Evolutionary conservation across 1,140 invertebrate species (phyloP), one percentile per base, ranked within the genome.

Genomic region (Apis dorsata): DNA sequence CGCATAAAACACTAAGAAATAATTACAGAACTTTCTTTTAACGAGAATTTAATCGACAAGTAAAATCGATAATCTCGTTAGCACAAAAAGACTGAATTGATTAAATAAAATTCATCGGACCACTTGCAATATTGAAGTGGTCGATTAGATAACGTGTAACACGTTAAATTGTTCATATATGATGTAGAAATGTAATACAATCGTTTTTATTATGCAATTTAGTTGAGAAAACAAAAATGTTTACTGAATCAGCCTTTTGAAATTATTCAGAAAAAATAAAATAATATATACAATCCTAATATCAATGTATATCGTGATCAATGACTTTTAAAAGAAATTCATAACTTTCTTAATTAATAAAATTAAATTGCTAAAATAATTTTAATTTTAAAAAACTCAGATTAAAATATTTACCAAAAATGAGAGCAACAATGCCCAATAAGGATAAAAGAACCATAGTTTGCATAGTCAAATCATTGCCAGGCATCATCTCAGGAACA

Each of bases 361-460:
- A 24, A 17, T 15, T 70, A 68, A 68, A 11, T 49, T 68, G 11
- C 19, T 49, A 44, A 60, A 19, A 9, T 17, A 17, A 57, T 60
- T 60, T 21, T 8, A 9, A 19, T 34, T 44, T 68, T 8, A 44
- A 68, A 9, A 28, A 55, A 5, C 1, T 24, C 9, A 11, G 19
- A 2, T n/a, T 19, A n/a, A 24, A 59, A 85, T 86, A 86, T 75
- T 92, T 92, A 93, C 93, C 90, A 83, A 93, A 93, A 21, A 93
- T 89, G 0, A 91, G 84, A 34, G 86, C 81, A 53, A 92, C 85
- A 49, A 93, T 3, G 11, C 87, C 11, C 10, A 93, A 78, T 53
- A 93, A 81, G 12, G 83, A 65, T 15, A 92, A 68, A 7, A 93
- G 81, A 13, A 93, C 44, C 17, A 92, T 24, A 4, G 90, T 83